Conservation (phyloP, 2,888 invertebrate genomes). For the Pandemis corylana region DNA sequence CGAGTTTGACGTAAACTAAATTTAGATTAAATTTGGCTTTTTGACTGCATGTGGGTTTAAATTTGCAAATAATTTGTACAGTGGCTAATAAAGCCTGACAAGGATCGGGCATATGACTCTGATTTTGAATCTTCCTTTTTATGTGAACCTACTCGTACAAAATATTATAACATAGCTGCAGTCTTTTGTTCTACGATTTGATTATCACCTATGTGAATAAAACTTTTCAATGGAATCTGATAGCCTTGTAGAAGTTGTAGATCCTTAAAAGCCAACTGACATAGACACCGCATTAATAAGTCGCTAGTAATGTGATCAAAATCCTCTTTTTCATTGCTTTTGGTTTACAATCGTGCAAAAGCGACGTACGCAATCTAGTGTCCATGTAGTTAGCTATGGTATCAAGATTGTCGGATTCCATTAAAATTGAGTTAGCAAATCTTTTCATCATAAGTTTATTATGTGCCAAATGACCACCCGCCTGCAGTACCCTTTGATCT, state of each 20-base stretch:
- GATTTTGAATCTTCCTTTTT: neutral
- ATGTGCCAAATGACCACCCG: slow-evolving; percentile 19
- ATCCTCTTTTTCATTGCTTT: too few species aligned
- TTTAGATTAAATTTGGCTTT: neutral
- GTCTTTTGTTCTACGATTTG: neutral
- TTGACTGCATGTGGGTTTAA: neutral
- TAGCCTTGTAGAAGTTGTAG: too few species aligned
- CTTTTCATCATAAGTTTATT: slow-evolving; percentile 16
- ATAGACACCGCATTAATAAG: too few species aligned
- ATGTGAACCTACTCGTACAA: neutral
- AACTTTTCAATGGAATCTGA: neutral
- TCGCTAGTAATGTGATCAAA: too few species aligned
- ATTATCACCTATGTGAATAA: neutral
- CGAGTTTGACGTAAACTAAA: neutral
- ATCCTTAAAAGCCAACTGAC: too few species aligned
- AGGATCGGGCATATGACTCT: neutral
- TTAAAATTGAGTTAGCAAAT: neutral
- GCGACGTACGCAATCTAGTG: too few species aligned
- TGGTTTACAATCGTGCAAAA: too few species aligned
- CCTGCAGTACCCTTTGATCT: slow-evolving; percentile 47
- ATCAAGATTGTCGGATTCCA: too few species aligned
- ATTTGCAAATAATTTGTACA: neutral
- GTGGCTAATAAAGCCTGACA: neutral
- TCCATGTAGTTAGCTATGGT: too few species aligned
- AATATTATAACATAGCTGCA: neutral